These are phyloP conservation scores for Albula glossodonta DNA, from an alignment of 2,113 vertebrate genomes.

Conservation along the genomic window DNA sequence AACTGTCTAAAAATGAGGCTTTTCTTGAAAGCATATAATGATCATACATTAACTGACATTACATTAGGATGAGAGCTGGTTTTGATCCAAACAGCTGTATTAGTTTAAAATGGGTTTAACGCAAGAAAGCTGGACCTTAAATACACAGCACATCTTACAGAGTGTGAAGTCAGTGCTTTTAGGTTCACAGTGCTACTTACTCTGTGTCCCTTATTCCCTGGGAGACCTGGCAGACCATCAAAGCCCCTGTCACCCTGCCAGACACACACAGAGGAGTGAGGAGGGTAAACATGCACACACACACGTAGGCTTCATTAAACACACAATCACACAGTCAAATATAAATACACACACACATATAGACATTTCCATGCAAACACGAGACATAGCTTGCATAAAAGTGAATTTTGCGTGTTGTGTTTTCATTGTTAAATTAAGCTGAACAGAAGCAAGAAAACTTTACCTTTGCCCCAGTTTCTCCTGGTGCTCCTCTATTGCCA, in stretches of 20 bases:
- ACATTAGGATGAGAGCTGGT: too few relatives aligned
- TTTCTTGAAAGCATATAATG: too few relatives aligned
- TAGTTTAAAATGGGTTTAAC: not conserved
- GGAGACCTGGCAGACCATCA: conserved; percentile 86
- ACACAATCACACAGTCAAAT: conserved; percentile 1
- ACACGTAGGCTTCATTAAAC: not conserved
- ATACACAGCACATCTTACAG: not conserved
- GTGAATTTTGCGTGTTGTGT: not conserved
- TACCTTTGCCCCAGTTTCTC: conserved; percentile 86
- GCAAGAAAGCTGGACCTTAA: not conserved
- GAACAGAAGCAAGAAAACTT: not conserved
- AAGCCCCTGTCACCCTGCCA: conserved; percentile 88
- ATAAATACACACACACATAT: conserved; percentile 11
- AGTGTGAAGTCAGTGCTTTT: not conserved
- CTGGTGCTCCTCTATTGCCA: conserved; percentile 83
- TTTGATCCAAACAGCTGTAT: too few relatives aligned
- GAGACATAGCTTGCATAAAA: too few relatives aligned
- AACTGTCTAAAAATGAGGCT: too few relatives aligned
- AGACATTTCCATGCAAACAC: conserved; percentile 11
- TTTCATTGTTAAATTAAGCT: not conserved
- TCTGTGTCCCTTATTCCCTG: conserved; percentile 84
- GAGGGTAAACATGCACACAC: not conserved
- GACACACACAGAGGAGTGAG: conserved; percentile 19
- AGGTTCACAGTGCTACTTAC: conserved; percentile 45
- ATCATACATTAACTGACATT: too few relatives aligned